Evolutionary conservation across 2,888 invertebrate species (phyloP).

Genomic region (Enoplolaimus lenunculus): DNA sequence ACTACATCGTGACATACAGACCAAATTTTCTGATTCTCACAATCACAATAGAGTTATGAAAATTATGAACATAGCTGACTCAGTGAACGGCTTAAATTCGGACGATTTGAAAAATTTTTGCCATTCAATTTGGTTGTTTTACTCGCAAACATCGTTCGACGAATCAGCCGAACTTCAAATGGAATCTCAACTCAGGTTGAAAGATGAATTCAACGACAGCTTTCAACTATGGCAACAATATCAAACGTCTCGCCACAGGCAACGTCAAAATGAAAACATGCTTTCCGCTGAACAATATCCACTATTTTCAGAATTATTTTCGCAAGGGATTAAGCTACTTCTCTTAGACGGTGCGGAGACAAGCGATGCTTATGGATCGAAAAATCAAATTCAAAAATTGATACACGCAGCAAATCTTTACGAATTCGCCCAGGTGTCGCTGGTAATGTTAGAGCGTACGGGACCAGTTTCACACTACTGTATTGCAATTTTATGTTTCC

Average conservation of each 20-base stretch:
- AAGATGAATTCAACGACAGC: background rate
- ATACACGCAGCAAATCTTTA: background rate
- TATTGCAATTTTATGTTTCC: background rate
- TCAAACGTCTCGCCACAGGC: too few relatives aligned
- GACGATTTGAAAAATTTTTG: background rate
- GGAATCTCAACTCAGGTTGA: background rate
- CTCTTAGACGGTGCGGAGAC: background rate
- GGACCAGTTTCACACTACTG: background rate
- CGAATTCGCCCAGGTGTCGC: too few relatives aligned
- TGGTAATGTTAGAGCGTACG: background rate
- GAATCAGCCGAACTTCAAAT: background rate
- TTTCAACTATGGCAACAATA: too few relatives aligned
- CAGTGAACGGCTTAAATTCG: background rate
- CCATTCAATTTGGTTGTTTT: background rate
- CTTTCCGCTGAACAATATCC: background rate
- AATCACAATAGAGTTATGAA: too few relatives aligned
- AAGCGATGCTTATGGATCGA: background rate
- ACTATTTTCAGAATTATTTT: background rate
- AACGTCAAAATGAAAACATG: background rate
- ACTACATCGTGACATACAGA: background rate
- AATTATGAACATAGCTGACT: too few relatives aligned
- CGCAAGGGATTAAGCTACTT: background rate
- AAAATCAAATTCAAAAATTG: background rate
- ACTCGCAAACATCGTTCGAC: background rate
- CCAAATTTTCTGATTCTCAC: too few relatives aligned